These are phyloP conservation scores for Paratrypauchen microcephalus DNA, from an alignment of 2,797 vertebrate species.

Conservation along the genomic window DNA sequence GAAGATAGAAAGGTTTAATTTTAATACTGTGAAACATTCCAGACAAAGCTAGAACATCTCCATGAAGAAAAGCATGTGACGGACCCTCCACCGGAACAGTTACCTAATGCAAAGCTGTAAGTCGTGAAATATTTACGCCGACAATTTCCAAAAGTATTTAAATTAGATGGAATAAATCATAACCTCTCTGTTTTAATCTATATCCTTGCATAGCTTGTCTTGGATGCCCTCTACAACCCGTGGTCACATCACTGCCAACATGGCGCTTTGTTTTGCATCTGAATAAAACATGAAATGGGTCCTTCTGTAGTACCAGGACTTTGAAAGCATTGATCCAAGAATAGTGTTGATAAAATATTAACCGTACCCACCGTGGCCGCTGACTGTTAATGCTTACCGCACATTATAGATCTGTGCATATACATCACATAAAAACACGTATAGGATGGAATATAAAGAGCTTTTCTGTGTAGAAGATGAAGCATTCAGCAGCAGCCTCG, in stretches of 20 bases:
- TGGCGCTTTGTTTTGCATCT: slow-evolving; percentile 58
- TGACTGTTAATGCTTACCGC: slow-evolving; percentile 65
- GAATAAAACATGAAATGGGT: slow-evolving; percentile 85
- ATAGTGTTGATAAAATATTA: slow-evolving; percentile 88
- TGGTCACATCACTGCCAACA: slow-evolving; percentile 51
- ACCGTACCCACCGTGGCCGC: slow-evolving; percentile 66
- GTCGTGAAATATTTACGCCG: too few relatives aligned
- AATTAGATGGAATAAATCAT: neutral
- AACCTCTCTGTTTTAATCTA: neutral
- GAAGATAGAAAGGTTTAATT: too few relatives aligned
- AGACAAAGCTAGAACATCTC: too few relatives aligned
- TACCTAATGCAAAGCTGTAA: too few relatives aligned
- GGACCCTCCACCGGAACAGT: too few relatives aligned
- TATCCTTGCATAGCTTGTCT: slow-evolving; percentile 2
- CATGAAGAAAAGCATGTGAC: too few relatives aligned
- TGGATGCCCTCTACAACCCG: slow-evolving; percentile 13
- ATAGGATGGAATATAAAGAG: slow-evolving; percentile 12
- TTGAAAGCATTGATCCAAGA: slow-evolving; percentile 86
- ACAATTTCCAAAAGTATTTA: neutral
- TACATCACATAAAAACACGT: slow-evolving; percentile 22
- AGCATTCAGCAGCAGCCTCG: neutral
- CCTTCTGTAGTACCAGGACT: slow-evolving; percentile 73
- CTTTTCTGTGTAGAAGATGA: neutral
- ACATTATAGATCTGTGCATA: slow-evolving; percentile 73
- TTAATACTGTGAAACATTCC: too few relatives aligned